phyloP scores from a whole-genome alignment of 2,797 vertebrate species.

The Eremophila alpestris region DNA sequence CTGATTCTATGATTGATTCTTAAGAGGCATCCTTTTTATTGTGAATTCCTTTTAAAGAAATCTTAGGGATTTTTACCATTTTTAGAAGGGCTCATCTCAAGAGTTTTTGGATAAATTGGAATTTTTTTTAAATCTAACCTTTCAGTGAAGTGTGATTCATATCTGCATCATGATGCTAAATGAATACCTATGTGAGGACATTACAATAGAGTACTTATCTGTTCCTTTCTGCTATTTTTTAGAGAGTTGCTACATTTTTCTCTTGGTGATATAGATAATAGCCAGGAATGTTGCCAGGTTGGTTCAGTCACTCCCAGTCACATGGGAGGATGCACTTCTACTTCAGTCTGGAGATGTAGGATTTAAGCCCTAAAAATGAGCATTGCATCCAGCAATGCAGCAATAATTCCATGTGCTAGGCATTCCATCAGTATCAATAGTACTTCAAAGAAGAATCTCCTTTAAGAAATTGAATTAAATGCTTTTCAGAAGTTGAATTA shows the following conservation, averaged over 20 bases:
- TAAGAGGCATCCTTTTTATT: background rate
- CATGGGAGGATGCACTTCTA: background rate
- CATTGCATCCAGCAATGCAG: background rate
- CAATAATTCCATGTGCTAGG: background rate
- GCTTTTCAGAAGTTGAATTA: background rate
- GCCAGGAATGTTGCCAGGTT: background rate
- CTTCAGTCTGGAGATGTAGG: background rate
- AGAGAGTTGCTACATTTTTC: background rate
- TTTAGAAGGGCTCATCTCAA: background rate
- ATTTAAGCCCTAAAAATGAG: background rate
- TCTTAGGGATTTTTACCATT: background rate
- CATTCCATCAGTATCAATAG: background rate
- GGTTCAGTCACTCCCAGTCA: background rate
- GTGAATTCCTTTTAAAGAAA: background rate
- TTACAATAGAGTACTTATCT: background rate
- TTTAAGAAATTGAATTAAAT: background rate
- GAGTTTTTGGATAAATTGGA: background rate
- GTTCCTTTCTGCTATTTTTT: background rate
- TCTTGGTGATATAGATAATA: background rate
- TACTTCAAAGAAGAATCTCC: background rate
- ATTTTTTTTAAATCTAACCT: background rate
- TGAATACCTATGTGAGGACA: background rate
- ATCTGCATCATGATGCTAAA: background rate
- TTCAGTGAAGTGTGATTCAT: background rate
- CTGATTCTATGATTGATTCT: background rate